Evolutionary conservation across 2,797 vertebrate genomes (phyloP).

Genomic region (Myioborus melanocephalus): DNA sequence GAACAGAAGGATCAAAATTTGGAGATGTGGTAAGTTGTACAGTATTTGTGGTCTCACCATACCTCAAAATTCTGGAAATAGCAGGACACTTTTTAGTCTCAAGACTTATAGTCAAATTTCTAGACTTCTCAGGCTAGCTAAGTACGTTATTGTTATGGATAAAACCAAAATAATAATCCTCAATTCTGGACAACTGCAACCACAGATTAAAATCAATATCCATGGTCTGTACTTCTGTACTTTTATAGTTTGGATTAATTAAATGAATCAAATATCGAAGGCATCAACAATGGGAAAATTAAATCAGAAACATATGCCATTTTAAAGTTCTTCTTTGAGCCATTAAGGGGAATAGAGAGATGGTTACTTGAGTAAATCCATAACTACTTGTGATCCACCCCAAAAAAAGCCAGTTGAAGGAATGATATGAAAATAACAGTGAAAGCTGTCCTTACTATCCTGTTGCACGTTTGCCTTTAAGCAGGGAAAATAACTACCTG

Average conservation of each 20-base stretch:
- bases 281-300: neutral
- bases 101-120: neutral
- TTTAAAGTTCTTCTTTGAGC: neutral
- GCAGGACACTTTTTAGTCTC: neutral
- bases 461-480: neutral
- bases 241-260: conserved; percentile 16
- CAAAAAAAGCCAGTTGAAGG: neutral
- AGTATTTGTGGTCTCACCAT: neutral
- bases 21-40: neutral
- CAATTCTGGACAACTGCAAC: neutral
- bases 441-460: neutral
- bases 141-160: neutral
- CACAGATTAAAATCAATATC: neutral
- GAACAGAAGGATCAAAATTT: neutral
- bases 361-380: neutral
- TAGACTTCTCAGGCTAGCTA: neutral
- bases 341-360: neutral
- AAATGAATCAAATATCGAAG: neutral
- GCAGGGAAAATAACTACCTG: neutral
- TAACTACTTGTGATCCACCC: neutral
- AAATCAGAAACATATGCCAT: neutral
- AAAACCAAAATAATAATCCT: neutral
- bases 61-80: neutral
- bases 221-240: neutral
- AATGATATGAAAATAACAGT: neutral